Conservation (phyloP, 2,113 vertebrate species). For the Paedocypris sp. region DNA sequence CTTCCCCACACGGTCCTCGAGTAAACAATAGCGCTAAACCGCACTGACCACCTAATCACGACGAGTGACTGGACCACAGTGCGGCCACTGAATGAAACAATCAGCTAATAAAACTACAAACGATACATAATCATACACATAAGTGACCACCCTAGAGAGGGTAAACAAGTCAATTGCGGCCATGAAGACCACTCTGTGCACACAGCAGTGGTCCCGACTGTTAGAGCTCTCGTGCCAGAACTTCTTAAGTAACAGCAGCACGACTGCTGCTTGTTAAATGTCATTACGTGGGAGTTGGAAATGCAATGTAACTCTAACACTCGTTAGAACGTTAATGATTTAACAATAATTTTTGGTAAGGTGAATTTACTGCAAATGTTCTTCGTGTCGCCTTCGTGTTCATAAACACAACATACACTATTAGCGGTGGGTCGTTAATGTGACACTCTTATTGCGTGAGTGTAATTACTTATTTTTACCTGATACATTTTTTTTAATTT, state of each 20-base stretch:
- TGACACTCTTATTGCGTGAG: too few species aligned
- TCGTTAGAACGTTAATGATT: background rate
- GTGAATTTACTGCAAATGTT: too few species aligned
- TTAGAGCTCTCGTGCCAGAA: background rate
- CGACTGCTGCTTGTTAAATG: background rate
- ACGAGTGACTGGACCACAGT: background rate
- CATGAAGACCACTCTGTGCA: background rate
- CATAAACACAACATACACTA: too few species aligned
- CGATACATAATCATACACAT: constrained; percentile 21
- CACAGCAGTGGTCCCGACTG: background rate
- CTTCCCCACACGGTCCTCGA: constrained; percentile 4
- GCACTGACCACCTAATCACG: constrained; percentile 14
- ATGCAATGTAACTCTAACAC: background rate
- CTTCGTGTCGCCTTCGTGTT: too few species aligned
- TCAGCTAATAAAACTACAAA: constrained; percentile 25
- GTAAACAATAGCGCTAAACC: constrained; percentile 22
- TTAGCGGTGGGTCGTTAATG: too few species aligned
- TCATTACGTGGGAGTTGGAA: background rate
- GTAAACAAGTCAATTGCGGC: constrained; percentile 10
- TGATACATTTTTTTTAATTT: too few species aligned
- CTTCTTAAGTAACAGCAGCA: background rate
- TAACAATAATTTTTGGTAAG: too few species aligned
- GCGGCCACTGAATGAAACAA: constrained; percentile 26
- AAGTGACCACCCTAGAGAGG: background rate
- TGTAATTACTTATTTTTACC: too few species aligned